Evolutionary conservation across 2,888 invertebrate genomes (phyloP).

Genomic region (Mythimna pallens): DNA sequence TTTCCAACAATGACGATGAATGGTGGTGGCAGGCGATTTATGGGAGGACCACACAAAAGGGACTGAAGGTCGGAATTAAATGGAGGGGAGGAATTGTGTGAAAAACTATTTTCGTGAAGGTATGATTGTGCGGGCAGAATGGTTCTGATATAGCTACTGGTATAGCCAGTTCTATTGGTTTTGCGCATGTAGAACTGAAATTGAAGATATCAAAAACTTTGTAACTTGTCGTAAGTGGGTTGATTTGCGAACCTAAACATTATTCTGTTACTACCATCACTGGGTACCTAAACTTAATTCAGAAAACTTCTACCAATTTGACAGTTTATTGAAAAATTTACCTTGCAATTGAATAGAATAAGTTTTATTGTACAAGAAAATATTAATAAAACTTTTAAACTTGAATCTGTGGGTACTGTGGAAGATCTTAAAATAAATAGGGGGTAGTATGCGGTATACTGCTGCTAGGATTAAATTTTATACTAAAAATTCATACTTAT

Average conservation of each 20-base stretch:
- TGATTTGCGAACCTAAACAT: not conserved
- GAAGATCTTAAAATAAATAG: too few relatives aligned
- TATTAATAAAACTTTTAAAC: too few relatives aligned
- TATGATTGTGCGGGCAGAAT: conserved; percentile 7
- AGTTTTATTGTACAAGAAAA: too few relatives aligned
- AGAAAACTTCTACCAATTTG: too few relatives aligned
- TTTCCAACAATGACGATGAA: conserved; percentile 68
- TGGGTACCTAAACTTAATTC: too few relatives aligned
- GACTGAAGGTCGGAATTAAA: conserved; percentile 57
- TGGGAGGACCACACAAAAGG: conserved; percentile 73
- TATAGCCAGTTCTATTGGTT: too few relatives aligned
- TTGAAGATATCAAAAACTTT: not conserved
- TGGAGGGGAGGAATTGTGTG: conserved; percentile 42
- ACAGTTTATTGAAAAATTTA: too few relatives aligned
- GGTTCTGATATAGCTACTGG: not conserved
- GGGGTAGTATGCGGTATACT: too few relatives aligned
- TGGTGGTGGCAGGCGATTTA: conserved; percentile 74
- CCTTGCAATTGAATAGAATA: too few relatives aligned
- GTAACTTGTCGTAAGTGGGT: not conserved
- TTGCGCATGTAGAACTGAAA: not conserved
- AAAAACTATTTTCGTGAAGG: conserved; percentile 41
- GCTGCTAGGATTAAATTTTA: too few relatives aligned
- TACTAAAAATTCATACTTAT: too few relatives aligned
- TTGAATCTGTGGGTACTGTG: too few relatives aligned
- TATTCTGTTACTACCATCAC: not conserved